Percentiles rank a stretch among this genome's conserved stretches.
phyloP scores from a whole-genome alignment of 2,888 invertebrate genomes.

The Eucera pruinosa region DNA sequence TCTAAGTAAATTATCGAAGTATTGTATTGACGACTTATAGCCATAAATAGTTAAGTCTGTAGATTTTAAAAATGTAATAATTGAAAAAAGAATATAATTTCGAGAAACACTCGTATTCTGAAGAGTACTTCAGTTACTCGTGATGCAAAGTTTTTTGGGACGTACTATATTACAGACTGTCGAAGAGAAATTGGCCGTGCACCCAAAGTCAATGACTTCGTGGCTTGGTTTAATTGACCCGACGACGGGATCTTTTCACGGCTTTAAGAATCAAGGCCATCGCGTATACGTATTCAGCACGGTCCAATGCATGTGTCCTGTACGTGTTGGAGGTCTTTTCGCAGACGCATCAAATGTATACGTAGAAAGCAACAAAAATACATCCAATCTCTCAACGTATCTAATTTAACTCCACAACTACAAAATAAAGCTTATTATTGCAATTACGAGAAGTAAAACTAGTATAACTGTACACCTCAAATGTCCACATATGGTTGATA shows the following conservation, averaged over 20 bases:
- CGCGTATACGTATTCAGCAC: constrained; percentile 39
- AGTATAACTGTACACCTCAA: neutral
- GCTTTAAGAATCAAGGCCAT: constrained; percentile 75
- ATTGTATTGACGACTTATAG: too few relatives aligned
- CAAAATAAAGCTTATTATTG: neutral
- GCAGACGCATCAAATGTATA: neutral
- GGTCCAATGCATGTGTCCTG: constrained; percentile 7
- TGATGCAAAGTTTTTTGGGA: constrained; percentile 40
- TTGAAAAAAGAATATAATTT: too few relatives aligned
- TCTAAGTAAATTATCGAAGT: too few relatives aligned
- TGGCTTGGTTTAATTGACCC: constrained; percentile 79
- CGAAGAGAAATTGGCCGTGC: constrained; percentile 72
- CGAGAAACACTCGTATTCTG: too few relatives aligned
- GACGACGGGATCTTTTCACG: constrained; percentile 72
- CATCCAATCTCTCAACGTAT: neutral
- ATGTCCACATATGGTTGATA: neutral
- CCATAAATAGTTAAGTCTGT: too few relatives aligned
- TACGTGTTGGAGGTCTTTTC: constrained; percentile 23
- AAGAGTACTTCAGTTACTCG: constrained; percentile 25
- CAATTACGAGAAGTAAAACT: neutral
- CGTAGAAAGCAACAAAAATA: neutral
- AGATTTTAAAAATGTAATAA: too few relatives aligned
- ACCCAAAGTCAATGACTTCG: constrained; percentile 77
- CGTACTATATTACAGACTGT: constrained; percentile 42
- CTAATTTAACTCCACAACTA: neutral